Conservation (phyloP, 2,113 vertebrate species). For the Blennius ocellaris region DNA sequence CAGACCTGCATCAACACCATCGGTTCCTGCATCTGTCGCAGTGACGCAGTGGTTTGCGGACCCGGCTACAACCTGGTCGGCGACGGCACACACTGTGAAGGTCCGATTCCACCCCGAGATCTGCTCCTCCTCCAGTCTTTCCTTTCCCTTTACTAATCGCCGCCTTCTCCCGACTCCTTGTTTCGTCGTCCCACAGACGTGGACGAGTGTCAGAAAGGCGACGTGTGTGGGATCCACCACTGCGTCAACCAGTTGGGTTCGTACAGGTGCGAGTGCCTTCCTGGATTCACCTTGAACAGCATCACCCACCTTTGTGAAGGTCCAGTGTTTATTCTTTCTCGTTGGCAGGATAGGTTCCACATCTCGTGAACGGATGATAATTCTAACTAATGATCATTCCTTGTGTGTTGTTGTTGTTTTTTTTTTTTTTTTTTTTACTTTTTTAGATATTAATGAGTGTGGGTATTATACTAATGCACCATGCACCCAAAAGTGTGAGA, state of each 20-base stretch:
- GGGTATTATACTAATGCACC: constrained; percentile 89
- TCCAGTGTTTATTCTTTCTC: constrained; percentile 55
- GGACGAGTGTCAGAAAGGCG: constrained; percentile 87
- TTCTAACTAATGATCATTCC: too few relatives aligned
- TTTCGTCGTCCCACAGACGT: constrained; percentile 81
- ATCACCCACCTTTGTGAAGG: constrained; percentile 88
- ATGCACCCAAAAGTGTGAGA: constrained; percentile 93
- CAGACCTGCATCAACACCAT: constrained; percentile 19
- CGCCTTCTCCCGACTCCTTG: not conserved
- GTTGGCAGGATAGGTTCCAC: too few relatives aligned
- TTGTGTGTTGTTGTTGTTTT: too few relatives aligned
- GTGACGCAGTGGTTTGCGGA: constrained; percentile 87
- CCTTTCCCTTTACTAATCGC: too few relatives aligned
- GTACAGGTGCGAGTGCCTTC: constrained; percentile 90
- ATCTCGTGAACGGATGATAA: too few relatives aligned
- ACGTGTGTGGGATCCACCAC: constrained; percentile 85
- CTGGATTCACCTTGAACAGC: constrained; percentile 89
- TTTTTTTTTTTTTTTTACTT: too few relatives aligned
- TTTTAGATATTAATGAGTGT: constrained; percentile 92
- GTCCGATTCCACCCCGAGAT: constrained; percentile 66
- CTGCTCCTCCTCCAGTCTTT: not conserved
- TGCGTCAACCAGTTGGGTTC: constrained; percentile 90
- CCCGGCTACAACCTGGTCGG: constrained; percentile 89
- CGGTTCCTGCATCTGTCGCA: constrained; percentile 86
- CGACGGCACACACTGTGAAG: constrained; percentile 89